phyloP scores from a whole-genome alignment of 2,113 vertebrate genomes.

The Colinus virginianus region DNA sequence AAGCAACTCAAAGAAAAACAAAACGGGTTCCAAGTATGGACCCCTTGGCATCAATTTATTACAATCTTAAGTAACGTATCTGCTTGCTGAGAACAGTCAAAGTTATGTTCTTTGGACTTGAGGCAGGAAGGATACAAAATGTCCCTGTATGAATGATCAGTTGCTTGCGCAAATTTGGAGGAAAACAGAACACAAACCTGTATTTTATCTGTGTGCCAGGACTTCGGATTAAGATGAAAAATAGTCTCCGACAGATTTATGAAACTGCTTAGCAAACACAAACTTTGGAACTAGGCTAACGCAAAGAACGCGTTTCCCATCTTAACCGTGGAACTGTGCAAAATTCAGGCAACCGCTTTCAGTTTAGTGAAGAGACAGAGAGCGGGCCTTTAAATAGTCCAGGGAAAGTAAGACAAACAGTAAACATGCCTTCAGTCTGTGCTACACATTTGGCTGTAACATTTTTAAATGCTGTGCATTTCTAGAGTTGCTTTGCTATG shows the following conservation, averaged over 20 bases:
- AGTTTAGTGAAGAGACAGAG: conserved; percentile 9
- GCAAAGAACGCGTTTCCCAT: neutral
- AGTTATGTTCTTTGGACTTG: conserved; percentile 60
- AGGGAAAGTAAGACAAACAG: conserved; percentile 42
- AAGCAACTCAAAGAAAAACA: conserved; percentile 61
- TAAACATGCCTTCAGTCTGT: conserved; percentile 35
- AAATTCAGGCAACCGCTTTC: conserved; percentile 10
- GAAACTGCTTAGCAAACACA: conserved; percentile 37
- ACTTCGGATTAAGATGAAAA: conserved; percentile 46
- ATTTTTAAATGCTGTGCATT: neutral
- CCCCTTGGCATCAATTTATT: conserved; percentile 67
- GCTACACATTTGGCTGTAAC: conserved; percentile 39
- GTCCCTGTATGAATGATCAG: conserved; percentile 16
- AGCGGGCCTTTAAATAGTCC: neutral
- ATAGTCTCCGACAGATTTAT: conserved; percentile 25
- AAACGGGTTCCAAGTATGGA: conserved; percentile 42
- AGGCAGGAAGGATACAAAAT: conserved; percentile 42
- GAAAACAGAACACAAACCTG: conserved; percentile 31
- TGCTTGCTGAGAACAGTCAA: conserved; percentile 30
- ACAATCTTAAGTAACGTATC: conserved; percentile 36
- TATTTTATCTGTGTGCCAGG: conserved; percentile 18
- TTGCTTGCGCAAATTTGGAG: conserved; percentile 22
- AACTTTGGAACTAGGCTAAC: conserved; percentile 41
- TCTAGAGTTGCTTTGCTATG: conserved; percentile 10
- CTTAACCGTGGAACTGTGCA: neutral